Conservation (phyloP, 1,140 invertebrate species). For the Procambarus virginalis region DNA sequence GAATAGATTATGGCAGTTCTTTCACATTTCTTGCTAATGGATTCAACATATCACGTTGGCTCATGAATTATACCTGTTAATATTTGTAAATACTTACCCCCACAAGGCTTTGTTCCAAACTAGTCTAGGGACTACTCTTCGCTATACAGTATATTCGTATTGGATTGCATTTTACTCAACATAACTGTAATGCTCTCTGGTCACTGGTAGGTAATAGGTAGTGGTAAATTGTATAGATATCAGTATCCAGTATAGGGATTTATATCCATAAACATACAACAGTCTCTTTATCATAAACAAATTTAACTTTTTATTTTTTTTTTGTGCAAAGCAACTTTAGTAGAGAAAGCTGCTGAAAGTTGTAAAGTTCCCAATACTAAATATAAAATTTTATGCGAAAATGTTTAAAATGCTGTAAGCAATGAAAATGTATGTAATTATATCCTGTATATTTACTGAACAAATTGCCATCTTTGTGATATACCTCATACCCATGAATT, state of each 20-base stretch:
- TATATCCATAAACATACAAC: conserved; percentile 21
- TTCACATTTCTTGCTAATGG: conserved; percentile 29
- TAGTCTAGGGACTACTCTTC: conserved; percentile 48
- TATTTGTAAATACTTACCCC: conserved; percentile 32
- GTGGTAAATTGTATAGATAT: conserved; percentile 20
- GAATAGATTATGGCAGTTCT: conserved; percentile 4
- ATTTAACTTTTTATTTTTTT: background rate
- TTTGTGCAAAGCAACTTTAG: background rate
- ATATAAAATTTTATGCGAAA: too few relatives aligned
- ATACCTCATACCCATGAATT: too few relatives aligned
- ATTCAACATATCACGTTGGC: conserved; percentile 48
- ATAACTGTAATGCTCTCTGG: conserved; percentile 48
- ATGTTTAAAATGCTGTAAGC: too few relatives aligned
- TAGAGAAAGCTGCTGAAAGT: background rate
- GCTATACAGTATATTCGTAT: conserved; percentile 25
- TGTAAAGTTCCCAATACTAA: too few relatives aligned
- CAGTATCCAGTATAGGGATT: background rate
- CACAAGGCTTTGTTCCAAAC: conserved; percentile 32
- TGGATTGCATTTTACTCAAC: conserved; percentile 42
- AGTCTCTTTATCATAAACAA: background rate
- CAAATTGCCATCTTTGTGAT: too few relatives aligned
- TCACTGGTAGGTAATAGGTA: conserved; percentile 30
- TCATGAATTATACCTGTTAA: conserved; percentile 42
- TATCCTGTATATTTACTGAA: too few relatives aligned
- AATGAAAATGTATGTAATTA: too few relatives aligned